Evolutionary conservation across 2,888 invertebrate genomes (phyloP).

Genomic region (Caenorhabditis sp.): DNA sequence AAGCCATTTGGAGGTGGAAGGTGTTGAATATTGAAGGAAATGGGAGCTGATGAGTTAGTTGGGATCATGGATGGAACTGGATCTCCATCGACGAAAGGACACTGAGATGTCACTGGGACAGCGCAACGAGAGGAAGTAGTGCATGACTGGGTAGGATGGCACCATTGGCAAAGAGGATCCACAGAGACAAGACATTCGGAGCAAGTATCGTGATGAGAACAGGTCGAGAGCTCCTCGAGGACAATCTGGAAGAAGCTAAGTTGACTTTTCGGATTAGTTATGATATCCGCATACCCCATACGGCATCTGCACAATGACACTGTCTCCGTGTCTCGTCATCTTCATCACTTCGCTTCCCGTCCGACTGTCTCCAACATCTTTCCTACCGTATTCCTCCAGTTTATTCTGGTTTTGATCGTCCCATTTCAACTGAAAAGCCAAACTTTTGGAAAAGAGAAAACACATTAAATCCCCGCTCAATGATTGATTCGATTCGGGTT

Average conservation of each 20-base stretch:
- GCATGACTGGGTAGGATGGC: slow-evolving; percentile 83
- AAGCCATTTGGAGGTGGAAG: slow-evolving; percentile 69
- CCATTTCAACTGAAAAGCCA: slow-evolving; percentile 63
- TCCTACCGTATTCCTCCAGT: slow-evolving; percentile 65
- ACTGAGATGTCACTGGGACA: slow-evolving; percentile 40
- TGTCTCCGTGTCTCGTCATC: slow-evolving; percentile 44
- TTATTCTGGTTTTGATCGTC: slow-evolving; percentile 17
- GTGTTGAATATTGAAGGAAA: slow-evolving; percentile 64
- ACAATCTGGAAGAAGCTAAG: slow-evolving; percentile 78
- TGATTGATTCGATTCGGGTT: slow-evolving; percentile 13
- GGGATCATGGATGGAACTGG: slow-evolving; percentile 61
- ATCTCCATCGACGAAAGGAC: slow-evolving; percentile 63
- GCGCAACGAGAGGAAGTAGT: slow-evolving; percentile 55
- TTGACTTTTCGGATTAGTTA: background rate
- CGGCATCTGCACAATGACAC: slow-evolving; percentile 49
- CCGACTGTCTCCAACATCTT: slow-evolving; percentile 56
- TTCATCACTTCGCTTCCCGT: slow-evolving; percentile 50
- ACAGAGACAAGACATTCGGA: slow-evolving; percentile 82
- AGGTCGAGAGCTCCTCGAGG: slow-evolving; percentile 82
- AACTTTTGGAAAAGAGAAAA: background rate
- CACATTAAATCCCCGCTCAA: slow-evolving; percentile 14
- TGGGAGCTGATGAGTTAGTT: slow-evolving; percentile 47
- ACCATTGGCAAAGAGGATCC: slow-evolving; percentile 85
- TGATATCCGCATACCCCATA: slow-evolving; percentile 39
- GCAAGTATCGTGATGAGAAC: slow-evolving; percentile 82